Evolutionary conservation across 2,888 invertebrate species (phyloP), one percentile per base, ranked within the genome.

Genomic region (Vesta saturnalis): DNA sequence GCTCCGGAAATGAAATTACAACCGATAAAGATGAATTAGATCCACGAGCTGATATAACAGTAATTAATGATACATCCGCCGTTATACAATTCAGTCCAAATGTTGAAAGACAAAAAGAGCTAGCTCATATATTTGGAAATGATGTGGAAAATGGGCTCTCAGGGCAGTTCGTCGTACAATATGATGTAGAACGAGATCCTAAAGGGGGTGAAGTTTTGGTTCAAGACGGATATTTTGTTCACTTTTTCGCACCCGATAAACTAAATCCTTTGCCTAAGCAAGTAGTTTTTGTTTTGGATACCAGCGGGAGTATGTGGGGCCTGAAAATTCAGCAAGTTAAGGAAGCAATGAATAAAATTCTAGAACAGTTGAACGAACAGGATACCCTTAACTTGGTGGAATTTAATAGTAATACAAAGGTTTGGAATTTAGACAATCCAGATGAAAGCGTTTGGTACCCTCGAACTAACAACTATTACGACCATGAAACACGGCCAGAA

Each of bases 161-260:
- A 21, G 91, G 90, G 1, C 89, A 91, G 77, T 89, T 92, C 73
- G 86, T 90, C 6, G 88, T 91, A 14, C 88, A 90, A 75, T 92
- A 92, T 79, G 91, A 92, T 72, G 90, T 92, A 0, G 87, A 88
- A 39, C 84, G 89, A 2, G 84, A 86, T 77, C 83, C 86, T 1
- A 82, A 85, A 63, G 87, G 87, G 52, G 91, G 90, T 18, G 88
- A 90, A 82, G 86, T 82, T 2, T 78, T 90, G 86, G 85, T 90
- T 0, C 88, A 89, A 77, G 89, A 89, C 73, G 92, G 92, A 0
- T 91, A 91, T 82, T 93, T 92, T 82, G 90, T 92, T 0, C 92
- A 92, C 77, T 92, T 91, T 84, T 91, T 91, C 80, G 88, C 91
- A 8, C 92, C 92, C 0, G 81, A 83, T 1, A 85, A 87, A 18